phyloP scores from a whole-genome alignment of 2,888 invertebrate species.

The Pterostichus madidus region DNA sequence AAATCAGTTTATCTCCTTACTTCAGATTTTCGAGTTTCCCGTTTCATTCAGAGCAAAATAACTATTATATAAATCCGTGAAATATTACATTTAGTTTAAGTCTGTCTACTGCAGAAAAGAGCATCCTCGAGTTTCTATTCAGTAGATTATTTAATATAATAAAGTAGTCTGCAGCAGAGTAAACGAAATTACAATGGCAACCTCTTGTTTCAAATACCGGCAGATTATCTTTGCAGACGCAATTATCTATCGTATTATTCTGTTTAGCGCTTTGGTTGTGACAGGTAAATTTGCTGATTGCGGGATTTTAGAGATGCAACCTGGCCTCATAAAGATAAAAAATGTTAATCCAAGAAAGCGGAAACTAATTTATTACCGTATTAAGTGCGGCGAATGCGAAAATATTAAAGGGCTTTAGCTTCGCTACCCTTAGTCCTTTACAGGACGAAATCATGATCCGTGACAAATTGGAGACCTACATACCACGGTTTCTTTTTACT shows the following conservation, averaged over 20 bases:
- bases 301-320: neutral
- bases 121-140: neutral
- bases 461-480: conserved; percentile 15
- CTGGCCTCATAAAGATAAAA: conserved; percentile 53
- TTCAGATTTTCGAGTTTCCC: too few relatives aligned
- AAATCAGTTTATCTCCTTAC: too few relatives aligned
- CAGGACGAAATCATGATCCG: conserved; percentile 11
- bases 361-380: conserved; percentile 38
- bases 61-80: too few relatives aligned
- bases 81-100: too few relatives aligned
- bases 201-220: neutral
- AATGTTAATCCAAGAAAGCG: conserved; percentile 54
- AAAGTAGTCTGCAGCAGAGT: neutral
- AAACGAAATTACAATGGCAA: conserved; percentile 7
- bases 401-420: conserved; percentile 45
- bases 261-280: neutral
- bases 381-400: conserved; percentile 53
- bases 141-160: neutral
- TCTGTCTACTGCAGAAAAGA: too few relatives aligned
- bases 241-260: neutral
- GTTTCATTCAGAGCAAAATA: too few relatives aligned
- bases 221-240: conserved; percentile 5
- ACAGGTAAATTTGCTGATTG: conserved; percentile 9
- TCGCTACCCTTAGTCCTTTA: neutral
- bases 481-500: conserved; percentile 7